Evolutionary conservation across 2,797 vertebrate species (phyloP), one percentile per base, ranked within the genome.

Genomic region (Thaleichthys pacificus): DNA sequence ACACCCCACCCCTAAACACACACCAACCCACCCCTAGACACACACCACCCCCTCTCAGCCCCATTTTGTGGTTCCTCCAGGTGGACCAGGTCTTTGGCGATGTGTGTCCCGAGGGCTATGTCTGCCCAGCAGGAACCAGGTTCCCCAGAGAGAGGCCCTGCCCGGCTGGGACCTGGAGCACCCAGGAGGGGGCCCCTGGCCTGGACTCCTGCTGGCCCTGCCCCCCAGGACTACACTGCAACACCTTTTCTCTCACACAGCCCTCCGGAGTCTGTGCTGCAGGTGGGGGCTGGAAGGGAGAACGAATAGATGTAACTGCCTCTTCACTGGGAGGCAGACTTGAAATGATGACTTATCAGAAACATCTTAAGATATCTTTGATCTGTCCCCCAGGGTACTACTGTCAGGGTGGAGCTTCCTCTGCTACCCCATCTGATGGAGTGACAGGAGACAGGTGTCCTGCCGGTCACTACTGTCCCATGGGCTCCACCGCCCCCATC

Each of bases 121-220:
- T 95, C 69, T 98, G 96, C 76, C 94, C 93, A 2, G 78, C 68
- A 70, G 96, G 96, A 76, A 96, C 95, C 0, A 80, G 77, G 49
- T 82, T 91, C 67, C 88, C 94, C 1, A 87, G 84, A 35, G 93
- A 93, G 80, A 85, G 86, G 72, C 93, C 95, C 0, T 99, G 96
- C 70, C 94, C 95, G 6, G 62, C 75, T 26, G 96, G 96, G 38
- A 96, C 94, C 62, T 97, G 95, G 95, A 96, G 95, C 0, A 85
- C 86, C 42, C 83, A 84, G 28, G 83, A 89, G 8, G 96, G 95
- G 71, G 93, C 93, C 19, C 89, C 67, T 1, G 93, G 93, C 35
- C 56, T 82, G 47, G 91, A 90, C 0, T 93, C 92, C 80, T 97
- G 95, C 74, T 87, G 89, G 78, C 88, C 84, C 21, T 97, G 96